Conservation (phyloP, 2,888 invertebrate genomes). For the Hydroisotoma schaefferi region DNA sequence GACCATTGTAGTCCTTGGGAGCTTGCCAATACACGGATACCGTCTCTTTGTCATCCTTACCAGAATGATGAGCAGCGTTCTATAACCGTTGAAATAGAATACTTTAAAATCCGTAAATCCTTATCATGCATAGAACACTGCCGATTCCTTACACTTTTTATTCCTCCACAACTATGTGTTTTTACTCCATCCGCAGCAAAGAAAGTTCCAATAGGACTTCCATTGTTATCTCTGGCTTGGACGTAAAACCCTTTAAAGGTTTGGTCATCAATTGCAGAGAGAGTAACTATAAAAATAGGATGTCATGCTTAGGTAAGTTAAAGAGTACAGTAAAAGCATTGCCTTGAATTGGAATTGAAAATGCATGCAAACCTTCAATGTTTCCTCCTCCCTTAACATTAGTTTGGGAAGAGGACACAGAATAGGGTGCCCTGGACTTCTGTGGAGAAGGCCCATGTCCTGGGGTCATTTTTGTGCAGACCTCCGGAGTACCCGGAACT, state of each 20-base stretch:
- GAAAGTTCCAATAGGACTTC: conserved; percentile 36
- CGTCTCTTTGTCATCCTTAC: conserved; percentile 22
- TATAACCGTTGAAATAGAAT: conserved; percentile 11
- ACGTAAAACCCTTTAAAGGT: conserved; percentile 39
- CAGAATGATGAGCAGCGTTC: conserved; percentile 38
- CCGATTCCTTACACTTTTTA: conserved; percentile 27
- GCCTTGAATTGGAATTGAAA: no score
- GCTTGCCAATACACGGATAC: conserved; percentile 34
- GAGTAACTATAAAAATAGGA: conserved; percentile 18
- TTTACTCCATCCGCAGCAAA: conserved; percentile 15
- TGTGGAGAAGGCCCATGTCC: conserved; percentile 39
- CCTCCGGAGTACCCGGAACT: conserved; percentile 30
- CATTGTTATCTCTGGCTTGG: conserved; percentile 33
- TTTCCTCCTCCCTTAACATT: conserved; percentile 25
- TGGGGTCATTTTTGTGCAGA: conserved; percentile 38
- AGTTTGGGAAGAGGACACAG: conserved; percentile 16
- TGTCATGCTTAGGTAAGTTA: no score
- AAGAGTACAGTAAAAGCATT: no score
- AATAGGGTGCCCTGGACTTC: conserved; percentile 17
- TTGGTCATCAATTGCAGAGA: conserved; percentile 12
- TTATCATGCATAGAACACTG: neutral
- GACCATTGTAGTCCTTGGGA: conserved; percentile 27
- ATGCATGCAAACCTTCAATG: conserved; percentile 24
- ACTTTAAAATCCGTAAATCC: neutral
- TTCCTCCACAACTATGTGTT: conserved; percentile 32